Evolutionary conservation across 2,888 invertebrate genomes (phyloP).

Genomic region (Lumbricus terrestris): DNA sequence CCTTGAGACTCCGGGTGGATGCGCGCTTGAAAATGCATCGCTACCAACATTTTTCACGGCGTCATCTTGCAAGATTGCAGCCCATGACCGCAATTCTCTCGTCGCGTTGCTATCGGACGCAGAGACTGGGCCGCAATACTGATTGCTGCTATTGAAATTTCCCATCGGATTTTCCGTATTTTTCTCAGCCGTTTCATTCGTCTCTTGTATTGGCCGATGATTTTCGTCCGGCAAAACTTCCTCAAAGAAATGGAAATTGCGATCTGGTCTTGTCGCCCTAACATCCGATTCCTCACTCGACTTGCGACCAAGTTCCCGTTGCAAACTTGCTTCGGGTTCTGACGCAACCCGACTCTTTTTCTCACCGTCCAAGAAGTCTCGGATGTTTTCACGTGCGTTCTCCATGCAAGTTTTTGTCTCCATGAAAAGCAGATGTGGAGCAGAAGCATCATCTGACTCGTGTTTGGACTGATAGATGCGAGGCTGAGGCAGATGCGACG

Average conservation of each 20-base stretch:
- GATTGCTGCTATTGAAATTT: not conserved
- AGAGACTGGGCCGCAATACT: not conserved
- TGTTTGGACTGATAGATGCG: not conserved
- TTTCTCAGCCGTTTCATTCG: not conserved
- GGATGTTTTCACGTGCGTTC: constrained; percentile 15
- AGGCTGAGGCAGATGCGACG: not conserved
- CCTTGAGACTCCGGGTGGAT: not conserved
- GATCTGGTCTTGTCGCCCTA: not conserved
- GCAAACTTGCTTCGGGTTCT: not conserved
- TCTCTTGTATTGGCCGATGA: not conserved
- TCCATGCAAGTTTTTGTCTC: constrained; percentile 7
- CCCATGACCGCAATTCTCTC: not conserved
- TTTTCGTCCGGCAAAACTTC: not conserved
- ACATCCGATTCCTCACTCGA: not conserved
- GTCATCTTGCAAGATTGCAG: not conserved
- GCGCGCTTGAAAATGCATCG: not conserved
- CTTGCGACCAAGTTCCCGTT: not conserved
- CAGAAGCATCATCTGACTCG: not conserved
- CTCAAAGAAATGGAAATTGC: not conserved
- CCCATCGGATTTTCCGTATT: not conserved
- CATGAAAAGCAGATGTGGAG: not conserved
- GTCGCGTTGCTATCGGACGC: not conserved
- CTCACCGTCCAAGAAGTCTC: constrained; percentile 20
- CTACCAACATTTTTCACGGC: not conserved
- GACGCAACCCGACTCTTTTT: not conserved